A percentile compares a stretch with the other conserved stretches of the same genome.
Conservation (phyloP, 2,113 vertebrate genomes). For the Rutilus rutilus region DNA sequence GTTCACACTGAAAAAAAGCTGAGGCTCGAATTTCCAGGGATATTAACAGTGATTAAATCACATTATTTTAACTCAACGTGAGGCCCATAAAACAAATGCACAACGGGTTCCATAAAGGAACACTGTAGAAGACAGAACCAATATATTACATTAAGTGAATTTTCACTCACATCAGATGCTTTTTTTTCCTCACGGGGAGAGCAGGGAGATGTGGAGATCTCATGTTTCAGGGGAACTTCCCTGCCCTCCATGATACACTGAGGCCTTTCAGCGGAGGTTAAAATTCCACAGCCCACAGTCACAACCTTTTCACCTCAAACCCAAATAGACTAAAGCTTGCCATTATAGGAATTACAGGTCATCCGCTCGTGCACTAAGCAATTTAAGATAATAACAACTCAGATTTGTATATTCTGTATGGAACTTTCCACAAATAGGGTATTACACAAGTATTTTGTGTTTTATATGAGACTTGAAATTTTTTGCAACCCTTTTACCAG, state of each 20-base stretch:
- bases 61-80: neutral
- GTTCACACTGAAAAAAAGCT: neutral
- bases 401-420: neutral
- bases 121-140: conserved; percentile 10
- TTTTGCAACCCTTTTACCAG: too few species aligned
- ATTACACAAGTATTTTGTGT: neutral
- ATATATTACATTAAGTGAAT: neutral
- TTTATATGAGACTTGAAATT: too few species aligned
- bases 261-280: conserved; percentile 34
- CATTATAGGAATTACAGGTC: conserved; percentile 24
- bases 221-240: conserved; percentile 62
- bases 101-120: conserved; percentile 10
- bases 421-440: neutral
- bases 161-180: neutral
- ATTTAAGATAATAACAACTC: conserved; percentile 28
- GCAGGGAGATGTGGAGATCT: conserved; percentile 9
- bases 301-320: conserved; percentile 42
- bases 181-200: conserved; percentile 1
- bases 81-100: conserved; percentile 15
- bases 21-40: conserved; percentile 1
- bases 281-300: conserved; percentile 38
- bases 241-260: conserved; percentile 44
- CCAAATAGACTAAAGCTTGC: conserved; percentile 17
- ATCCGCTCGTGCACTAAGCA: conserved; percentile 7
- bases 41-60: conserved; percentile 27